Evolutionary conservation across 2,797 vertebrate species (phyloP).

Genomic region (Microctenopoma stevenorrisi): DNA sequence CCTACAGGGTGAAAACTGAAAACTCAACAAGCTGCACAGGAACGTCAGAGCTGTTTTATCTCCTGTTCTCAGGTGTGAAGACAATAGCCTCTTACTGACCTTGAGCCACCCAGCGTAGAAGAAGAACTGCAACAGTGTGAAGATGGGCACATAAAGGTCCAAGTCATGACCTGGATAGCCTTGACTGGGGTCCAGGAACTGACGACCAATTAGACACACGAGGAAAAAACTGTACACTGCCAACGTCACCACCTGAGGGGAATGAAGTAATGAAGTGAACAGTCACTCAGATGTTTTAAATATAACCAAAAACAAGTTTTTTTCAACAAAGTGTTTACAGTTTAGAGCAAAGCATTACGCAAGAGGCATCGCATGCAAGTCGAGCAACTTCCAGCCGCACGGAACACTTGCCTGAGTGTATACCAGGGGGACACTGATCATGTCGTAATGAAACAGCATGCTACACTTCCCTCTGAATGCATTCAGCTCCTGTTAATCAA

Average conservation of each 20-base stretch:
- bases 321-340: background rate
- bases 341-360: too few relatives aligned
- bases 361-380: too few relatives aligned
- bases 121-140: conserved; percentile 95
- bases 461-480: conserved; percentile 90
- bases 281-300: background rate
- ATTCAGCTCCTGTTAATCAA: conserved; percentile 85
- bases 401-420: conserved; percentile 88
- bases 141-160: conserved; percentile 92
- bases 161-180: conserved; percentile 91
- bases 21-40: background rate
- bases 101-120: conserved; percentile 96
- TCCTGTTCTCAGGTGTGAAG: background rate
- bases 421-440: conserved; percentile 92
- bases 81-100: conserved; percentile 71
- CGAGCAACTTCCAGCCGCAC: background rate
- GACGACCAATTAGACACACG: conserved; percentile 92
- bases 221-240: conserved; percentile 95
- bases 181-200: conserved; percentile 91
- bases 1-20: conserved; percentile 73
- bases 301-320: background rate
- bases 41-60: background rate
- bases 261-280: background rate
- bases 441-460: conserved; percentile 95
- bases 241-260: conserved; percentile 90